Evolutionary conservation across 2,888 invertebrate species (phyloP).

Genomic region (Dyspetes luteomarginatus): DNA sequence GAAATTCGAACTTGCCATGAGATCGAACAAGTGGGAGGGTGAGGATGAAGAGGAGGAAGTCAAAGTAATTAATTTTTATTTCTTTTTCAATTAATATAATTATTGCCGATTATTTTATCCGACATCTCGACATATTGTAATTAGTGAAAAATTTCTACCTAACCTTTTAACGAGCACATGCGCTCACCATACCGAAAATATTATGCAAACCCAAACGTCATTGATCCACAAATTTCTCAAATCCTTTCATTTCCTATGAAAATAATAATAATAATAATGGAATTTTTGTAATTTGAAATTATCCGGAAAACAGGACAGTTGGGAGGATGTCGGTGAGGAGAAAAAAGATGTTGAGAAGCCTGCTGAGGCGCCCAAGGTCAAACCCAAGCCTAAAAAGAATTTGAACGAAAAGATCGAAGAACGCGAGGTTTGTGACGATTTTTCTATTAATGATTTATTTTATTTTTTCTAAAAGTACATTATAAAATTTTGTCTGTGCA

Average conservation of each 20-base stretch:
- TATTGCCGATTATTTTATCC: neutral
- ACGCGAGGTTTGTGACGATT: slow-evolving; percentile 88
- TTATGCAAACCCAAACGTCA: neutral
- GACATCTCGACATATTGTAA: neutral
- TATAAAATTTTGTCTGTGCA: neutral
- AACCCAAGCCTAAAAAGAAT: slow-evolving; percentile 90
- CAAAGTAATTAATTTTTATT: slow-evolving; percentile 89
- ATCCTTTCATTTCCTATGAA: neutral
- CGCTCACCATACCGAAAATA: slow-evolving; percentile 59
- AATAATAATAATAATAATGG: neutral
- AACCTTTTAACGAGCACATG: slow-evolving; percentile 76
- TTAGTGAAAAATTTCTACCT: slow-evolving; percentile 62
- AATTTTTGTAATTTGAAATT: slow-evolving; percentile 5
- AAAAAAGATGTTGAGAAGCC: slow-evolving; percentile 90
- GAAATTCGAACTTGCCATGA: slow-evolving; percentile 86
- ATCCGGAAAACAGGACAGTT: slow-evolving; percentile 89
- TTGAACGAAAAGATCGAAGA: slow-evolving; percentile 93
- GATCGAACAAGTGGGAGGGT: slow-evolving; percentile 93
- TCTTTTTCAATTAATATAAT: neutral
- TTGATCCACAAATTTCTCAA: too few species aligned
- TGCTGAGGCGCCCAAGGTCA: slow-evolving; percentile 86
- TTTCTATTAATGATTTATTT: slow-evolving; percentile 2
- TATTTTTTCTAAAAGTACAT: neutral
- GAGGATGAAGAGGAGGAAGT: slow-evolving; percentile 95
- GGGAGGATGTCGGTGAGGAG: slow-evolving; percentile 96